These are phyloP conservation scores for Sitophilus oryzae DNA, from an alignment of 1,140 invertebrate species.

Conservation along the genomic window DNA sequence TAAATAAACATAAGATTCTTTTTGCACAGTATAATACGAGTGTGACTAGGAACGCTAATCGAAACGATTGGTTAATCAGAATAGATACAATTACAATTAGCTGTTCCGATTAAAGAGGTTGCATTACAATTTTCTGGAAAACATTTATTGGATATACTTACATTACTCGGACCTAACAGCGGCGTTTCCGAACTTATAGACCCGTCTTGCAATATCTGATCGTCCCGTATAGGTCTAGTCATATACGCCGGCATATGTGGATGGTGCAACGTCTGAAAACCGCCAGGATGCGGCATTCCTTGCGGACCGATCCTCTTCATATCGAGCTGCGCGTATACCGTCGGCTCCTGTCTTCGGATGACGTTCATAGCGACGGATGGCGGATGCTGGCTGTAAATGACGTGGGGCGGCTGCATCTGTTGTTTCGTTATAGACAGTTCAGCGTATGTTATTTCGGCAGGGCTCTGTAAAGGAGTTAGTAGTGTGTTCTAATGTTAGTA, in stretches of 20 bases:
- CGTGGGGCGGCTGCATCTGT: constrained; percentile 41
- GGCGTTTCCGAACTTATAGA: constrained; percentile 40
- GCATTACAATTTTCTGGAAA: constrained; percentile 1
- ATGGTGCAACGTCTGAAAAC: constrained; percentile 39
- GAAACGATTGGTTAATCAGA: not conserved
- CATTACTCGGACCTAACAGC: constrained; percentile 36
- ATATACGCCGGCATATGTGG: constrained; percentile 41
- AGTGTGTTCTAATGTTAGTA: constrained; percentile 2
- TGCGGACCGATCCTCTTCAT: constrained; percentile 38
- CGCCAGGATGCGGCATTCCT: constrained; percentile 37
- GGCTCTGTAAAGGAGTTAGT: constrained; percentile 33
- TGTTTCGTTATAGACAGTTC: constrained; percentile 47
- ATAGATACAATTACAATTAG: too few relatives aligned
- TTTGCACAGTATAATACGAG: too few relatives aligned
- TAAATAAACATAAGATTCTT: too few relatives aligned
- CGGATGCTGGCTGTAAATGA: constrained; percentile 41
- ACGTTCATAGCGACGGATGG: constrained; percentile 40
- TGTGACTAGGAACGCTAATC: too few relatives aligned
- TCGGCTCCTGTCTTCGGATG: constrained; percentile 42
- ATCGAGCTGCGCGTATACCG: constrained; percentile 50
- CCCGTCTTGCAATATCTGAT: constrained; percentile 35
- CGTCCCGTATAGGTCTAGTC: constrained; percentile 36
- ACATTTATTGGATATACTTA: constrained; percentile 29
- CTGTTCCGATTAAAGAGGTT: too few relatives aligned
- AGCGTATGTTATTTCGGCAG: constrained; percentile 49